Conservation (phyloP, 2,888 invertebrate genomes). For the Orthonychiurus folsomi region DNA sequence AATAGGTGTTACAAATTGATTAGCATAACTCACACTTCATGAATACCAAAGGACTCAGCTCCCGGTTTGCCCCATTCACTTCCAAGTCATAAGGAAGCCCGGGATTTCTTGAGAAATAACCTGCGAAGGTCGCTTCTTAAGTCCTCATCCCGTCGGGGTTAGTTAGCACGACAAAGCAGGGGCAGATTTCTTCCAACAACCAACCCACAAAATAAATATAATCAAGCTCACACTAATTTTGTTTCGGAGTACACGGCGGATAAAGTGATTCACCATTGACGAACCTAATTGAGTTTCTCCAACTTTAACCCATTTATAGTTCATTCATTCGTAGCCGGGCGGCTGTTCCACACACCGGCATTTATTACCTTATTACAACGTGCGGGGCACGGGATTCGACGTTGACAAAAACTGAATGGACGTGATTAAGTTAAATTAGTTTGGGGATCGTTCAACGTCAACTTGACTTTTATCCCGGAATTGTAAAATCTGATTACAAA, state of each 20-base stretch:
- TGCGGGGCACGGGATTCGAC: background rate
- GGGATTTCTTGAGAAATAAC: too few relatives aligned
- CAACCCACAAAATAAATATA: conserved; percentile 30
- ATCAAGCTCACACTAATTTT: conserved; percentile 35
- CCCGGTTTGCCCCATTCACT: background rate
- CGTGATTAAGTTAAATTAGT: background rate
- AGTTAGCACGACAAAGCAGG: too few relatives aligned
- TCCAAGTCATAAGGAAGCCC: too few relatives aligned
- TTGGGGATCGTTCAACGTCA: background rate
- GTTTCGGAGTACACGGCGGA: conserved; percentile 11
- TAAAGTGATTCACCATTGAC: conserved; percentile 20
- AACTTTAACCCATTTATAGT: conserved; percentile 11
- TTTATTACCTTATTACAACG: background rate
- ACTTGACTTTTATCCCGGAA: background rate
- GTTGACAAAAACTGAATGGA: background rate
- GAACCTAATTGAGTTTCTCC: conserved; percentile 32
- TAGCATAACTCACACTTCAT: conserved; percentile 41
- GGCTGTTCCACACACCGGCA: background rate
- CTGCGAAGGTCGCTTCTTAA: too few relatives aligned
- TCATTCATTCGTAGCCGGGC: background rate
- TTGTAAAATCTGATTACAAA: background rate
- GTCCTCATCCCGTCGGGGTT: too few relatives aligned
- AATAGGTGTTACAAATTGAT: conserved; percentile 41
- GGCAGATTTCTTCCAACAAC: background rate
- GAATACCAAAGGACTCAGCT: conserved; percentile 35